Base-by-base conservation (phyloP, 2,888 invertebrate species). In the Philereme transversata region DNA sequence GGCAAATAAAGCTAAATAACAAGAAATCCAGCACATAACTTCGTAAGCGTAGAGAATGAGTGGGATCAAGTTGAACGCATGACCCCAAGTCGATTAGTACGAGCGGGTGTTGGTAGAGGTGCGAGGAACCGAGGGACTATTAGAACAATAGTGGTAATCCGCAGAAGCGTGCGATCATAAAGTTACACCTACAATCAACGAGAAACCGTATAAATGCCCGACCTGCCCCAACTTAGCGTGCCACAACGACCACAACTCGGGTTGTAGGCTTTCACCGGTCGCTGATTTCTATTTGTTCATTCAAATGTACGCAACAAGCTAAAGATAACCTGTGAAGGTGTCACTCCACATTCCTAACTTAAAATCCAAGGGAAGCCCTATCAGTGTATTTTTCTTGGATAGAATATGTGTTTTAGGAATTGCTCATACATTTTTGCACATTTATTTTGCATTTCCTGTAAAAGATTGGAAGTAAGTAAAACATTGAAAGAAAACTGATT, bases 151-250 rank as follows among this genome's bases (percentile, higher is more conserved):
- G 88, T 84, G 84, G 86, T 82, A 65, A 65, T 65, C 79, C 76
- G 81, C 85, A 86, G 83, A 83, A 88, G 86, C 88, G 83, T 84
- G 84, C 84, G 84, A 86, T 88, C 87, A 86, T 88, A 88, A 88
- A 88, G 72, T 87, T 83, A 80, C 86, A 84, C 84, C 81, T 83
- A 81, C 83, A 84, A 86, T 84, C 82, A 79, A 72, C 75, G 75
- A 70, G 77, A 81, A 82, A 79, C 80, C 81, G 78, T 81, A 83
- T 75, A 76, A 83, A 77, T 76, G 76, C 78, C 75, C 81, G 86
- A 88, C 84, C 87, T 87, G 81, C 83, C 85, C 77, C 76, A 86
- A 87, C 81, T 73, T 76, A 76, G 71, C 76, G 71, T 73, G 75
- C 75, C 68, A 67, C 71, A 57, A 62, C 66, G 68, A 70, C 67